These are phyloP conservation scores for Menidia beryllina DNA, from an alignment of 2,113 vertebrate genomes.

Conservation along the genomic window DNA sequence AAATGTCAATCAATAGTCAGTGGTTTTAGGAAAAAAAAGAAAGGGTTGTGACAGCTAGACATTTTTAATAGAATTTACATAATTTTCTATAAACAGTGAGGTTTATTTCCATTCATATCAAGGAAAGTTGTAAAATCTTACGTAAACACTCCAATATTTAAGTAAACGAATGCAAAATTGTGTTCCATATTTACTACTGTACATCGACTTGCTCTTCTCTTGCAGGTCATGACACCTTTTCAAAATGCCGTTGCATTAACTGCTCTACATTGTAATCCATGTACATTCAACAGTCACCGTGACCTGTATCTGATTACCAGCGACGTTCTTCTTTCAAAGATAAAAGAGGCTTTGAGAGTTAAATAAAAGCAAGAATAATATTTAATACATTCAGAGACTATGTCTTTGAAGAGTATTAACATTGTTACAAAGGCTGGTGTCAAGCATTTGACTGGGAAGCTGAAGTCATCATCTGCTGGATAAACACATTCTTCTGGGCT, in stretches of 20 bases:
- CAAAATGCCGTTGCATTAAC: slow-evolving; percentile 9
- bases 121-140: slow-evolving; percentile 5
- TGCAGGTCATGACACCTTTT: background rate
- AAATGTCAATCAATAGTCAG: background rate
- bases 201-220: slow-evolving; percentile 8
- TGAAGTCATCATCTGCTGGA: slow-evolving; percentile 46
- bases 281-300: background rate
- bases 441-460: slow-evolving; percentile 42
- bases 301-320: slow-evolving; percentile 5
- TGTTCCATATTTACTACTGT: slow-evolving; percentile 22
- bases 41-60: background rate
- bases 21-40: background rate
- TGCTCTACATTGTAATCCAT: background rate
- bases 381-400: slow-evolving; percentile 42
- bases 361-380: slow-evolving; percentile 41
- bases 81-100: slow-evolving; percentile 16
- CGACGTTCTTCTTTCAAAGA: background rate
- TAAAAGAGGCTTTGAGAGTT: background rate
- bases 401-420: slow-evolving; percentile 25
- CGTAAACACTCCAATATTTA: slow-evolving; percentile 39
- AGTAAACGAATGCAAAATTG: slow-evolving; percentile 21
- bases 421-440: slow-evolving; percentile 50
- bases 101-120: slow-evolving; percentile 23
- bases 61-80: slow-evolving; percentile 29
- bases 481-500: slow-evolving; percentile 51